phyloP scores from a whole-genome alignment of 2,888 invertebrate species.

The Rhimphoctona megacephalus region DNA sequence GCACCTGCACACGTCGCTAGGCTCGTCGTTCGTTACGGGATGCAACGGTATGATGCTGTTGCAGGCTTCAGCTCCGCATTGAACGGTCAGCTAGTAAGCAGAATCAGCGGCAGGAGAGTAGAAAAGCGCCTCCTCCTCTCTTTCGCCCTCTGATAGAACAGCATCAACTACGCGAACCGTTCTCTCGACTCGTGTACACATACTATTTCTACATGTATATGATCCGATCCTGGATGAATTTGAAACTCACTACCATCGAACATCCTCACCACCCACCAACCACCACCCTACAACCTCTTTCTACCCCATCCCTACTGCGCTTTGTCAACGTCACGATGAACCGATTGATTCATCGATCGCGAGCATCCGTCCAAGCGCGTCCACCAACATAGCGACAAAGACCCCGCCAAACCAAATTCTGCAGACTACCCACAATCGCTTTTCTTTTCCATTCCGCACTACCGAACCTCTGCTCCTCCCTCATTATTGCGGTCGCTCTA shows the following conservation, averaged over 20 bases:
- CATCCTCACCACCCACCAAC: conserved; percentile 48
- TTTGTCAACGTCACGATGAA: conserved; percentile 82
- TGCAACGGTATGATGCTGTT: conserved; percentile 73
- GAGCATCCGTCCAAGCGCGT: conserved; percentile 77
- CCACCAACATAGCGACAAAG: conserved; percentile 81
- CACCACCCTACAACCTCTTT: conserved; percentile 46
- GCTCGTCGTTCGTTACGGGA: conserved; percentile 62
- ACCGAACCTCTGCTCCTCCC: conserved; percentile 50
- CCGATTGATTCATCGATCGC: conserved; percentile 84
- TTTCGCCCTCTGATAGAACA: conserved; percentile 1
- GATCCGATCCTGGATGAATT: conserved; percentile 60
- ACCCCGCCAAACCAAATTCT: conserved; percentile 70
- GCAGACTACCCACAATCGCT: conserved; percentile 49
- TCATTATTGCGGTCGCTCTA: conserved; percentile 52
- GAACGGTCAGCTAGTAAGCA: conserved; percentile 69
- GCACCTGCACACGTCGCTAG: conserved; percentile 79
- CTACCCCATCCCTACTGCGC: conserved; percentile 51
- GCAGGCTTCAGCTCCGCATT: conserved; percentile 58
- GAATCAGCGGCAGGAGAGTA: conserved; percentile 62
- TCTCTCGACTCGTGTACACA: conserved; percentile 41
- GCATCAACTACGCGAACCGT: conserved; percentile 29
- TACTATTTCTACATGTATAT: conserved; percentile 67
- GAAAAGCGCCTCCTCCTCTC: conserved; percentile 36
- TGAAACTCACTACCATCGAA: conserved; percentile 60
- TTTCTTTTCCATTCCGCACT: conserved; percentile 42